Base-by-base conservation (phyloP, 2,888 invertebrate species). In the Bimastos eiseni region DNA sequence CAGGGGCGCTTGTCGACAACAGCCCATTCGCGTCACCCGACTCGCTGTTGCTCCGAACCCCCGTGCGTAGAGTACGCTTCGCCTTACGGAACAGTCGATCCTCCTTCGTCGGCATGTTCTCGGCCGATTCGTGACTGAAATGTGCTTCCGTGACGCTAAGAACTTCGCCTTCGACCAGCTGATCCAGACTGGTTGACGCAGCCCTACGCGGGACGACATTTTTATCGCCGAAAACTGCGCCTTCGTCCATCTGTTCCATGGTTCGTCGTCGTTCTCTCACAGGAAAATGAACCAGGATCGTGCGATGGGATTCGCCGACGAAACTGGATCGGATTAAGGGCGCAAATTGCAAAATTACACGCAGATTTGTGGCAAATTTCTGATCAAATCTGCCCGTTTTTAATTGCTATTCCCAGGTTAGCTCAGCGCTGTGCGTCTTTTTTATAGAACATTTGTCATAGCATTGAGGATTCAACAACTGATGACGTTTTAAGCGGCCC, bases 81-180 rank as follows among this genome's bases (percentile, higher is more conserved):
- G 92, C 92, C 84, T 92, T 92, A n/a, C 89, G 89, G 83, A 91
- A 49, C 30, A 88, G 36, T 21, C 92, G 90, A 34, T 49, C 90
- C 83, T 91, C 90, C 49, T 92, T 92, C 30, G 34, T 34, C 24
- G 41, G 37, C 83, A 83, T 37, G 83, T 83, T 83, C 38, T 90
- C 70, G 34, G n/a, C 41, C 17, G 86, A 90, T 6, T 86, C 90
- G 30, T 36, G n/a, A 34, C 41, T 84, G 84, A 84, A 84, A 1
- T 8, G 70, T 70, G 70, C 70, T 70, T 70, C 70, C 70, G 70
- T 11, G 30, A n/a, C 0, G 0, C 86, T 8, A 86, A 1, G 86
- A 86, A 86, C 86, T 36, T 86, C 86, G 36, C 21, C 19, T 24
- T 86, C 36, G 15, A n/a, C 86, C 37, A 86, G 86, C 34, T 86